A percentile compares a stretch with the other conserved stretches of the same genome.
These are phyloP conservation scores for Romanogobio albipinnatus DNA, from an alignment of 2,113 vertebrate genomes.

Conservation along the genomic window DNA sequence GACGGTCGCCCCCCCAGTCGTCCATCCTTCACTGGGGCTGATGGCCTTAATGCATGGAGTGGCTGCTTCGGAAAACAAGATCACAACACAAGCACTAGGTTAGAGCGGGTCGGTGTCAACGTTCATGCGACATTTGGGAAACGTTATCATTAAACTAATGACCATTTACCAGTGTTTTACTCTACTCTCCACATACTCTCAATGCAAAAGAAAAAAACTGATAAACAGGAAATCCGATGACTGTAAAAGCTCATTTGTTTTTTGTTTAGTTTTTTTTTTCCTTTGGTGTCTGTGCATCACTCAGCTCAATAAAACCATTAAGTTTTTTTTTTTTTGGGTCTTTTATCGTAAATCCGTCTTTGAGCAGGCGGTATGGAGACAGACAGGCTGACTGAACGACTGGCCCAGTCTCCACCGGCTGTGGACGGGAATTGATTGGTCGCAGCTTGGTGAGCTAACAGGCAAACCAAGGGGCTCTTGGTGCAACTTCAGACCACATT, in stretches of 20 bases:
- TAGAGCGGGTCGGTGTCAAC: background rate
- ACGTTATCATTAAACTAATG: background rate
- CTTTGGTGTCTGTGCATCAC: conserved; percentile 40
- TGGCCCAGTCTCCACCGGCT: conserved; percentile 33
- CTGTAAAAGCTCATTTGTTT: conserved; percentile 51
- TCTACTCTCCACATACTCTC: background rate
- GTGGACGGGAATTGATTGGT: conserved; percentile 51
- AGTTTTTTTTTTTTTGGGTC: conserved; percentile 43
- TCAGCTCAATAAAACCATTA: conserved; percentile 56
- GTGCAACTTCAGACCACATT: conserved; percentile 19
- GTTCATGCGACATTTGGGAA: background rate
- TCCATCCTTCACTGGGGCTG: conserved; percentile 96
- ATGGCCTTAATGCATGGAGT: conserved; percentile 96
- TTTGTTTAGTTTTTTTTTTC: conserved; percentile 5
- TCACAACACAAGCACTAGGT: conserved; percentile 57
- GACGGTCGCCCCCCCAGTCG: conserved; percentile 92
- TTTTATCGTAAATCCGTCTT: conserved; percentile 63
- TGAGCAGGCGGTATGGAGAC: conserved; percentile 53
- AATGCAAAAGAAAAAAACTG: background rate
- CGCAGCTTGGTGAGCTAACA: conserved; percentile 29
- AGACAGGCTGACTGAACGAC: conserved; percentile 61
- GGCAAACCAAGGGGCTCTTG: background rate
- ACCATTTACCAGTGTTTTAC: conserved; percentile 5
- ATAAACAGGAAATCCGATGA: conserved; percentile 33
- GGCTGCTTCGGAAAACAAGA: conserved; percentile 80